Base-by-base conservation (phyloP, 2,888 invertebrate genomes). In the Mactromeris polynyma region DNA sequence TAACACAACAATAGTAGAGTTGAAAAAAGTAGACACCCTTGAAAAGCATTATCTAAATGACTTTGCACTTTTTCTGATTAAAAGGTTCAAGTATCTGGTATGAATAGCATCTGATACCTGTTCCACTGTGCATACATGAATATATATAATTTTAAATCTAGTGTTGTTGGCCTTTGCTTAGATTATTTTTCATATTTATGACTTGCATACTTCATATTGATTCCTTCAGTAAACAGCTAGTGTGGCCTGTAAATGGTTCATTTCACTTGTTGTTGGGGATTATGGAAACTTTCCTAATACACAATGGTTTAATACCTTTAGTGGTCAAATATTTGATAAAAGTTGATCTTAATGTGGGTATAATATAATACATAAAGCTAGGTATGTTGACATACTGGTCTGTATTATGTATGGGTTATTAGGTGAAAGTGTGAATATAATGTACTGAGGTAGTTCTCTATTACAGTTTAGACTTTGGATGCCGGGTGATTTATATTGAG, bases 281-380 rank as follows among this genome's bases (percentile, higher is more conserved):
- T 73, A 73, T 73, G 33, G 33, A 11, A 33, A 73, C 73, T 36
- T 36, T 73, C 73, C 33, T 69, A 73, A 33, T 33, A 11, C 33
- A 73, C 73, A 33, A 73, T 73, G 26, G 19, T 33, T 33, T 73
- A 73, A 73, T 33, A 36, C 36, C 31, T 73, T 73, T 73, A 36
- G 36, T 73, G 73, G 19, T 73, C 73, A 73, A 73, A 73, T 73
- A 73, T 73, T 58, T 73, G 33, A 73, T 73, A 33, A 33, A 73
- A 73, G 36, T 73, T 73, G 31, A 21, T 36, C 36, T 73, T 73
- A 36, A 73, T 73, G 36, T 36, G 26, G 36, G 33, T 73, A 36
- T 73, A 73, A 33, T 33, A 33, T 73, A 33, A 73, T 17, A 33
- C 21, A 33, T 73, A 73, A 73, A 73, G 73, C 73, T 73, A 0